Evolutionary conservation across 2,113 vertebrate genomes (phyloP), one percentile per base, ranked within the genome.

Genomic region (Neoarius graeffei): DNA sequence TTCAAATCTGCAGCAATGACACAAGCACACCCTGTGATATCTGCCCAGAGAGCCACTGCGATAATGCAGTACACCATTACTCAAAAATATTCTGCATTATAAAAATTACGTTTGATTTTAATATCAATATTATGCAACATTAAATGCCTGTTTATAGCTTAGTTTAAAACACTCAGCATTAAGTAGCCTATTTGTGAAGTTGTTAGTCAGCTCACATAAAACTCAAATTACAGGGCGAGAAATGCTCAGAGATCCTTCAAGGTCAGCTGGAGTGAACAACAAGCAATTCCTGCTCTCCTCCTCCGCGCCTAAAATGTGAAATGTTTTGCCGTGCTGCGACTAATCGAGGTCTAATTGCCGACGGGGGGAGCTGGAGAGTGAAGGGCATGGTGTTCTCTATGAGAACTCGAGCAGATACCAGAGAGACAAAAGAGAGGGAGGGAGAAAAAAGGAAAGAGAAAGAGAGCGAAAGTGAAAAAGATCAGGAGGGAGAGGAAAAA

Each of bases 281-380:
- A 88, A 90, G 79, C 81, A 74, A 42, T 71, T 74, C 66, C 85
- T 84, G 25, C 42, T 79, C 87, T 83, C 73, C 86, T 83, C n/a
- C 27, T 83, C 87, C 64, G 54, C 60, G 35, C 56, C 66, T 81
- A 54, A 88, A 85, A 90, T 42, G 59, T 87, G 57, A 88, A 85
- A 90, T 54, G 59, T 88, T 90, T 90, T 73, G 67, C 85, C 17
- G 56, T 69, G 87, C 85, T 88, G 89, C 83, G 80, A 64, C 85
- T 88, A 90, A 90, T 88, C 89, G 86, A 90, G 85, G 60, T 83
- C 84, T 73, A 82, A 84, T 86, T 90, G 81, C 87, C 69, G 81
- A 57, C 81, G 82, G 84, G 85, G 81, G 81, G 57, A 81, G 83
- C 64, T 71, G 76, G 76, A 86, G 74, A 81, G 81, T 80, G 84